phyloP scores from a whole-genome alignment of 2,797 vertebrate species.

The Muscicapa striata region DNA sequence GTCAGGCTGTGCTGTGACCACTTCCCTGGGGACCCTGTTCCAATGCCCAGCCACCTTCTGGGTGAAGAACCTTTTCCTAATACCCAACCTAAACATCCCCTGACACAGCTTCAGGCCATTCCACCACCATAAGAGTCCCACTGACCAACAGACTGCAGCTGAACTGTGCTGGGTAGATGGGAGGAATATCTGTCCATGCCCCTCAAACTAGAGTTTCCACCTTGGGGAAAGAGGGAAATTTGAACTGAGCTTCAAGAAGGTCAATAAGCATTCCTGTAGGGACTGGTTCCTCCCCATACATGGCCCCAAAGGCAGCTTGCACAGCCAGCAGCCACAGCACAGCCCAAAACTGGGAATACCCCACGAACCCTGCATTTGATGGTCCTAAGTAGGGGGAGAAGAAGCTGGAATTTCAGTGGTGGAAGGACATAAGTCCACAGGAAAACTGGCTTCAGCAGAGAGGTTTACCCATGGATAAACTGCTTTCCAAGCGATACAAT shows the following conservation, averaged over 20 bases:
- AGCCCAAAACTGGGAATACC: background rate
- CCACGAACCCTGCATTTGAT: rapidly evolving
- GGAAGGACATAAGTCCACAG: background rate
- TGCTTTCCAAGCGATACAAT: background rate
- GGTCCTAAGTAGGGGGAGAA: background rate
- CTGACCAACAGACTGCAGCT: background rate
- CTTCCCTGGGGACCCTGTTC: background rate
- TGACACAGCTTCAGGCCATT: background rate
- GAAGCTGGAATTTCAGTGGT: background rate
- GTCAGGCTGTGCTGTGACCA: background rate
- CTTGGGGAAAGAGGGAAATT: background rate
- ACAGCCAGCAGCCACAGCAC: background rate
- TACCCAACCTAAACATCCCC: background rate
- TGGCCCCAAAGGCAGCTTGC: background rate
- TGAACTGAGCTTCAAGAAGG: background rate
- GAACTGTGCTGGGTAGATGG: rapidly evolving
- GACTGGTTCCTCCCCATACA: rapidly evolving
- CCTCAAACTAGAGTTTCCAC: background rate
- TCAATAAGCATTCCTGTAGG: background rate
- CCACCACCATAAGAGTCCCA: background rate
- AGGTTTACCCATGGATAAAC: background rate
- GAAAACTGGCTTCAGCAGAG: background rate
- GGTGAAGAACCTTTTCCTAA: background rate
- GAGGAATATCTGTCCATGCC: background rate
- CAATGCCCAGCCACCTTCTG: background rate